Percentiles rank a stretch among this genome's conserved stretches.
Evolutionary conservation across 2,113 vertebrate genomes (phyloP).

Genomic region (Microcebus murinus): DNA sequence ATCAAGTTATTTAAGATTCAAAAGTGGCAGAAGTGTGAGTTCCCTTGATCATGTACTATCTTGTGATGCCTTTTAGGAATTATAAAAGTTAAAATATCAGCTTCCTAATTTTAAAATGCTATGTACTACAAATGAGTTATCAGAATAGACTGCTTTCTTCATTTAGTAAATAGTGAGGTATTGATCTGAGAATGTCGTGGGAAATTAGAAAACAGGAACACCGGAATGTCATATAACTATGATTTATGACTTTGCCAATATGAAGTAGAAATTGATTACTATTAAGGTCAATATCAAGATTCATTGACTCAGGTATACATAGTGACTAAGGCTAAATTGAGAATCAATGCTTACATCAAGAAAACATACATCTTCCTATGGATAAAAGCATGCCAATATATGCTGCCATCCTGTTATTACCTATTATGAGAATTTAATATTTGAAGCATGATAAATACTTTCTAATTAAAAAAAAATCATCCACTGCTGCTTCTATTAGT

Average conservation of each 20-base stretch:
- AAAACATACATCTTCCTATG: slow-evolving; percentile 53
- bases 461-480: slow-evolving; percentile 37
- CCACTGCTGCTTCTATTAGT: neutral
- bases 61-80: slow-evolving; percentile 80
- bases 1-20: slow-evolving; percentile 80
- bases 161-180: slow-evolving; percentile 41
- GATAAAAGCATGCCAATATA: slow-evolving; percentile 62
- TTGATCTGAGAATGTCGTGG: slow-evolving; percentile 58
- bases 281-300: slow-evolving; percentile 68
- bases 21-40: slow-evolving; percentile 77
- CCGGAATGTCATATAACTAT: slow-evolving; percentile 18
- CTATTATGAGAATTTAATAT: slow-evolving; percentile 69
- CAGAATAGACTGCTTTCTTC: slow-evolving; percentile 65
- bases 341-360: slow-evolving; percentile 68
- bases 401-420: slow-evolving; percentile 47
- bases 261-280: slow-evolving; percentile 60
- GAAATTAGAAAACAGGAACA: slow-evolving; percentile 69
- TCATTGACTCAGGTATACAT: slow-evolving; percentile 65
- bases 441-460: slow-evolving; percentile 47
- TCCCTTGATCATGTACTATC: slow-evolving; percentile 83
- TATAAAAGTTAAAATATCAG: slow-evolving; percentile 68
- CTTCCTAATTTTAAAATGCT: slow-evolving; percentile 82
- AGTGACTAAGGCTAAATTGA: slow-evolving; percentile 72
- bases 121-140: slow-evolving; percentile 52
- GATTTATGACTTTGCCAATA: slow-evolving; percentile 39